phyloP scores from a whole-genome alignment of 1,140 invertebrate genomes.

The Philopotamus ludificatus region DNA sequence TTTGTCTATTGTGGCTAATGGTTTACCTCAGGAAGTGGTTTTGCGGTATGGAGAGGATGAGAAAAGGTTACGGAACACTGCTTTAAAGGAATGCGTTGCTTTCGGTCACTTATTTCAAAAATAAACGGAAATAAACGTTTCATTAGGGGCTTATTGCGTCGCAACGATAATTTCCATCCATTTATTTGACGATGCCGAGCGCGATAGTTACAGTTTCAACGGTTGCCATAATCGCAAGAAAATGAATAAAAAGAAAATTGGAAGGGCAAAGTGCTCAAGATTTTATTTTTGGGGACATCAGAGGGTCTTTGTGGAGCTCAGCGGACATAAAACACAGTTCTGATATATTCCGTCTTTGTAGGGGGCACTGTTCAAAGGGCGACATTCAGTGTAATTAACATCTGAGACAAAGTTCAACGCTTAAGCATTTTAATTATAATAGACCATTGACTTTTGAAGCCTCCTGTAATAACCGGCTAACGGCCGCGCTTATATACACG shows the following conservation, averaged over 20 bases:
- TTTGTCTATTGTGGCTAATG: no score
- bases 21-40: no score
- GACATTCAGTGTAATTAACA: conserved; percentile 15
- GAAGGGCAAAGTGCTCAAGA: background rate
- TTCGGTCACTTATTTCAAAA: no score
- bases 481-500: no score
- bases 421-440: conserved; percentile 22
- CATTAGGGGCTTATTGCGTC: no score
- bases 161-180: no score
- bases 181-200: no score
- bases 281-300: conserved; percentile 9
- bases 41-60: no score
- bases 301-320: background rate
- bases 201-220: background rate
- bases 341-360: conserved; percentile 17
- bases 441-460: conserved; percentile 11
- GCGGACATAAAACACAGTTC: conserved; percentile 7
- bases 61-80: no score
- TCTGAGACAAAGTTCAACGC: conserved; percentile 22
- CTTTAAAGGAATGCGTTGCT: no score
- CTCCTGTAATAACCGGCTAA: background rate
- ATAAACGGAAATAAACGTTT: no score
- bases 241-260: conserved; percentile 1
- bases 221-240: background rate
- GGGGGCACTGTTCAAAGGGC: conserved; percentile 2